Evolutionary conservation across 2,888 invertebrate species (phyloP), one percentile per base, ranked within the genome.

Genomic region (Trachelus tabidus): DNA sequence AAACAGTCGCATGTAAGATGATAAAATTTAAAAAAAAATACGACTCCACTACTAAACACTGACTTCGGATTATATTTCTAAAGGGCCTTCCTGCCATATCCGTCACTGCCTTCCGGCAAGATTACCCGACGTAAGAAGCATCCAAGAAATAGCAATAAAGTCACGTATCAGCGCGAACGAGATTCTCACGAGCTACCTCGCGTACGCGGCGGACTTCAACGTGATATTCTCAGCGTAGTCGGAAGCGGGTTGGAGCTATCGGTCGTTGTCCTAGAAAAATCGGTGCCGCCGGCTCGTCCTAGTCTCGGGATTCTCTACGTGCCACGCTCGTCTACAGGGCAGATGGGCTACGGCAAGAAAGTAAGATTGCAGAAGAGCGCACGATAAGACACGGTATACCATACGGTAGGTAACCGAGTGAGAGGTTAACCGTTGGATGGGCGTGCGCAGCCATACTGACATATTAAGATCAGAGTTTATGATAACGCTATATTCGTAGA

Each of bases 391-490:
- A 56, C 23, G 40, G 23, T 56, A 23, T 23, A 23, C 23, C 23
- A 9, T 56, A 56, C 40, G 40, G 40, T 1, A 23, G 40, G 40
- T 56, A 56, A 56, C 15, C 40, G 40, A 56, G 40, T 56, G 40
- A 56, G 40, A 56, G 40, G 40, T 56, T 56, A 23, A 56, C 40
- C 40, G 71, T 77, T 82, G 75, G 77, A 73, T 80, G 80, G 84
- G 84, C 77, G 75, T 74, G 69, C 23, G 40, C 40, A 56, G 40
- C 71, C 77, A 69, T 74, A 75, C 77, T 84, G 86, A 87, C 86
- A 87, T 85, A 87, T 87, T 87, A 87, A 87, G 87, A 87, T 87
- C 84, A 81, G 82, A 78, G 82, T 79, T 80, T 80, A 83, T 81
- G 87, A 87, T 87, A 87, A 83, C 79, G 81, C 80, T 82, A 82